Conservation (phyloP, 2,888 invertebrate genomes). For the Seira musarum region DNA sequence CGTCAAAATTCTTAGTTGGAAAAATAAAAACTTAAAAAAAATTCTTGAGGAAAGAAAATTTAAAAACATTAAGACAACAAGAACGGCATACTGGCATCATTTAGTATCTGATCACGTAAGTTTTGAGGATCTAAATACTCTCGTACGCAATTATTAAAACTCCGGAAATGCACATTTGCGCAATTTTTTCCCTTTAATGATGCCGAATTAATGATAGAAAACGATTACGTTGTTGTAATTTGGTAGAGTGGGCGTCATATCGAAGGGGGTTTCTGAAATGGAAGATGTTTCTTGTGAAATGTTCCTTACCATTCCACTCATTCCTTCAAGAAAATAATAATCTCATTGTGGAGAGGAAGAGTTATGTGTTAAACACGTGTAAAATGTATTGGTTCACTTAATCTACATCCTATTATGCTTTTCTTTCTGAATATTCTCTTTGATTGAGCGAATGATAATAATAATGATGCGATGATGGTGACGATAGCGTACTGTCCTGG, state of each 20-base stretch:
- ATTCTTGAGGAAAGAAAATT: neutral
- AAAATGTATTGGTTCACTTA: conserved; percentile 11
- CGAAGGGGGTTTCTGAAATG: neutral
- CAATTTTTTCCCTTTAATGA: neutral
- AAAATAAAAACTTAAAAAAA: neutral
- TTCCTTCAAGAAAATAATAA: conserved; percentile 18
- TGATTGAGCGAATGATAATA: neutral
- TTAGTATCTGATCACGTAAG: neutral
- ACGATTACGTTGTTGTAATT: neutral
- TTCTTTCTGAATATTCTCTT: neutral
- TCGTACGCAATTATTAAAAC: too few relatives aligned
- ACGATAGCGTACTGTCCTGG: neutral
- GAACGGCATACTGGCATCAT: too few relatives aligned
- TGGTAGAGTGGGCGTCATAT: neutral
- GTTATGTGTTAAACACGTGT: conserved; percentile 25
- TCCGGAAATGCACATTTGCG: too few relatives aligned
- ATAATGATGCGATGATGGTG: conserved; percentile 5
- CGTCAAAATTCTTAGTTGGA: conserved; percentile 7
- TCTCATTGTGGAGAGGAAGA: conserved; percentile 25
- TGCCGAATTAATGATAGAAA: neutral
- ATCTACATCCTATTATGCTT: neutral
- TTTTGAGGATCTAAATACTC: too few relatives aligned
- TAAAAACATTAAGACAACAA: too few relatives aligned
- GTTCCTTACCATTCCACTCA: conserved; percentile 13
- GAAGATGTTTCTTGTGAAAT: conserved; percentile 40